phyloP scores from a whole-genome alignment of 2,113 vertebrate species.

The Rhagologus leucostigma region DNA sequence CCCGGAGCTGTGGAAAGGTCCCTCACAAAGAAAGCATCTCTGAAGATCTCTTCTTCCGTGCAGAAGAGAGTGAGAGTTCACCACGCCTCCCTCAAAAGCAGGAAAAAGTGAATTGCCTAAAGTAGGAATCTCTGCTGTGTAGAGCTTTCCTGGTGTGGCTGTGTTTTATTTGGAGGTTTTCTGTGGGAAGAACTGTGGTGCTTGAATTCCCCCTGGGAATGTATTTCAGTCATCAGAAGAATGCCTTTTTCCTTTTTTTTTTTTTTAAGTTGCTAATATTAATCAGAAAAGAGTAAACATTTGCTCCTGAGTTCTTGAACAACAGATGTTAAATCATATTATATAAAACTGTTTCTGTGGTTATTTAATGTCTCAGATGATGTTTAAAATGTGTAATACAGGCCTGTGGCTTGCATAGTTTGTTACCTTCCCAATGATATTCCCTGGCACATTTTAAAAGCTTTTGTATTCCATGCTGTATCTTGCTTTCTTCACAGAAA shows the following conservation, averaged over 20 bases:
- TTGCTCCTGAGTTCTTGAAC: neutral
- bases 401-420: neutral
- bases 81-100: constrained; percentile 68
- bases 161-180: neutral
- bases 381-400: neutral
- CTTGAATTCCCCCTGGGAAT: neutral
- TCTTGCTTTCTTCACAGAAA: constrained; percentile 31
- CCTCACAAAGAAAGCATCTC: constrained; percentile 65
- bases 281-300: neutral
- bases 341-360: neutral
- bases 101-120: constrained; percentile 50
- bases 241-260: neutral
- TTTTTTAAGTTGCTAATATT: neutral
- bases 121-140: neutral
- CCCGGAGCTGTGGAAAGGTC: constrained; percentile 71
- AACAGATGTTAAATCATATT: neutral
- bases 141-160: neutral
- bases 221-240: neutral
- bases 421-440: neutral
- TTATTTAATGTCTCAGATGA: neutral
- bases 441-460: neutral
- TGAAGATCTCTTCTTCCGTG: constrained; percentile 82
- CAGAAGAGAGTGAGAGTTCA: constrained; percentile 82
- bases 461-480: neutral
- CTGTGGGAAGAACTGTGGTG: neutral